Conservation (phyloP, 2,888 invertebrate genomes). For the Scaptomyza flava region DNA sequence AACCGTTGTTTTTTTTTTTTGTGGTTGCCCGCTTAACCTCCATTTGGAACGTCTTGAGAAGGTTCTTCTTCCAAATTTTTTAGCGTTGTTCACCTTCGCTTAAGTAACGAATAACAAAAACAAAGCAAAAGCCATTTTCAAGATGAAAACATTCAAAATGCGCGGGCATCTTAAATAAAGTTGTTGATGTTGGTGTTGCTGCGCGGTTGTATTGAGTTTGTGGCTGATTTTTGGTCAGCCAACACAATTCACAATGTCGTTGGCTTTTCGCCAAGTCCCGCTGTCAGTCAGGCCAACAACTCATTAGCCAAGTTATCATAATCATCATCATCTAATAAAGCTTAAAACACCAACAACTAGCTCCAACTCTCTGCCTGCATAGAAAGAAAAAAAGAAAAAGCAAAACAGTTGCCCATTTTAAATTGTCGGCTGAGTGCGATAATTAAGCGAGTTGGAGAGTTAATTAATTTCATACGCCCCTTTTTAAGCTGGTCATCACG, state of each 20-base stretch:
- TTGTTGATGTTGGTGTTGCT: conserved; percentile 25
- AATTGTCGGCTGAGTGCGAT: conserved; percentile 62
- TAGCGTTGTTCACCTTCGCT: conserved; percentile 65
- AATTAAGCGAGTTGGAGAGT: conserved; percentile 71
- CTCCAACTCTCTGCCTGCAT: conserved; percentile 29
- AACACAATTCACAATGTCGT: conserved; percentile 62
- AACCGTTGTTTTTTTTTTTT: conserved; percentile 44
- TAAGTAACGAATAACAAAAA: conserved; percentile 24
- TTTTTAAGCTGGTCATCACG: conserved; percentile 44
- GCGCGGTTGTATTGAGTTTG: conserved; percentile 19
- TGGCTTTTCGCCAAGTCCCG: conserved; percentile 57
- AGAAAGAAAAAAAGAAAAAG: conserved; percentile 10
- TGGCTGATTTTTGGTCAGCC: conserved; percentile 55
- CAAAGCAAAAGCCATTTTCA: conserved; percentile 7
- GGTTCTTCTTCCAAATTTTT: conserved; percentile 49
- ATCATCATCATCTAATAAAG: conserved; percentile 71
- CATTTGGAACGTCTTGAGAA: conserved; percentile 34
- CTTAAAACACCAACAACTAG: conserved; percentile 35
- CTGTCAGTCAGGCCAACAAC: conserved; percentile 58
- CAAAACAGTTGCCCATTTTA: conserved; percentile 67
- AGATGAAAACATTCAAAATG: conserved; percentile 68
- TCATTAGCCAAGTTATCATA: conserved; percentile 78
- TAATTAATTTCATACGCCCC: conserved; percentile 77
- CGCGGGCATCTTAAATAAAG: conserved; percentile 63
- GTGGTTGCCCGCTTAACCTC: conserved; percentile 44